Conservation (phyloP, 2,888 invertebrate genomes). For the Agonopterix heracliana region DNA sequence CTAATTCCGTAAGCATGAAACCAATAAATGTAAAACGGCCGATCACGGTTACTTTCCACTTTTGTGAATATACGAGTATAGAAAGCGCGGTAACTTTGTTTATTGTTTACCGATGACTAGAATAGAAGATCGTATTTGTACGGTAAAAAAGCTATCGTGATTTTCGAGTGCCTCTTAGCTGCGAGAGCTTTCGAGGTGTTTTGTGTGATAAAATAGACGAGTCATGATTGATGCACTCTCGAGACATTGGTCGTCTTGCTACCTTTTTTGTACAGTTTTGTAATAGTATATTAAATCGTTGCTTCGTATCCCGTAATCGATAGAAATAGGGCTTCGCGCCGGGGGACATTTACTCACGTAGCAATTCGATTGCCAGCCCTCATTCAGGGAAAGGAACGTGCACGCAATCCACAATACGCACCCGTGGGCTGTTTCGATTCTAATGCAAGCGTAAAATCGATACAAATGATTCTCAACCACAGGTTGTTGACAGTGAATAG, state of each 20-base stretch:
- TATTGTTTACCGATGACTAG: constrained; percentile 31
- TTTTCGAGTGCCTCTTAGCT: not conserved
- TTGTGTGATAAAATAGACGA: not conserved
- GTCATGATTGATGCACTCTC: constrained; percentile 5
- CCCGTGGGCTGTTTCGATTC: constrained; percentile 23
- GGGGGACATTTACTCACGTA: constrained; percentile 54
- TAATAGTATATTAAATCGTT: constrained; percentile 16
- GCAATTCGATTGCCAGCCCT: constrained; percentile 36
- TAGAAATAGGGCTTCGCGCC: constrained; percentile 30
- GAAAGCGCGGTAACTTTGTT: constrained; percentile 27
- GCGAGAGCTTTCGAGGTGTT: not conserved
- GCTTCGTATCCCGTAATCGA: constrained; percentile 27
- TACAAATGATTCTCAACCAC: constrained; percentile 11
- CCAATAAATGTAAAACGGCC: constrained; percentile 51
- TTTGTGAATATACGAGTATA: constrained; percentile 23
- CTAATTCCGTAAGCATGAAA: constrained; percentile 42
- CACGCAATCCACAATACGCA: constrained; percentile 44
- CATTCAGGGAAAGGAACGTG: constrained; percentile 50
- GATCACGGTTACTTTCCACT: constrained; percentile 32
- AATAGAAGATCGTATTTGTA: not conserved
- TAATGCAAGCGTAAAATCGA: constrained; percentile 29
- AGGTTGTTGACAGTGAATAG: not conserved
- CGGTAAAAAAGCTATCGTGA: not conserved
- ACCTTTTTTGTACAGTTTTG: not conserved
- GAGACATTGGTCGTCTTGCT: too few relatives aligned